A percentile compares a stretch with the other conserved stretches of the same genome.
Conservation (phyloP, 1,140 invertebrate species). For the Drosophila setifemur region DNA sequence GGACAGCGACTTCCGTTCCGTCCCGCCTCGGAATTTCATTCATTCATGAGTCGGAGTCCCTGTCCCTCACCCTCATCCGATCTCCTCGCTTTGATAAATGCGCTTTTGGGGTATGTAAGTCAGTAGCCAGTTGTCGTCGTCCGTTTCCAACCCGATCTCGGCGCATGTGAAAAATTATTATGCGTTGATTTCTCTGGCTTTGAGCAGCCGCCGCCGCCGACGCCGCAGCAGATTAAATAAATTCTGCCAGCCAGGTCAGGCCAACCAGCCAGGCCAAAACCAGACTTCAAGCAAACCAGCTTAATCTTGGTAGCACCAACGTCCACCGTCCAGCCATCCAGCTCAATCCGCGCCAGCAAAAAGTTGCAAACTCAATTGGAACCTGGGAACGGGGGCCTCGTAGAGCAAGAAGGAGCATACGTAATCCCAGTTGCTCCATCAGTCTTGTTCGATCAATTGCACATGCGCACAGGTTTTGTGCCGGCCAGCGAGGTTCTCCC, state of each 20-base stretch:
- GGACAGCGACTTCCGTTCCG: slow-evolving; percentile 55
- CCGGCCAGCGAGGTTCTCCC: slow-evolving; percentile 30
- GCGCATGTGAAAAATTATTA: slow-evolving; percentile 79
- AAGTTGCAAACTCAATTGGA: slow-evolving; percentile 81
- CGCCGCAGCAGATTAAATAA: slow-evolving; percentile 81
- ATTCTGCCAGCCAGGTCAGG: slow-evolving; percentile 56
- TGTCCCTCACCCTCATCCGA: no score
- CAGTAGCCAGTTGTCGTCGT: slow-evolving; percentile 70
- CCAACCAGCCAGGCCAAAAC: slow-evolving; percentile 8
- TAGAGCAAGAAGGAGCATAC: slow-evolving; percentile 26
- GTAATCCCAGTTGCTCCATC: slow-evolving; percentile 81
- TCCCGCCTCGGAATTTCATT: slow-evolving; percentile 53
- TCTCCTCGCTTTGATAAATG: slow-evolving; percentile 78
- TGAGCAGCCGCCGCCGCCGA: slow-evolving; percentile 64
- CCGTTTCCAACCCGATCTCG: slow-evolving; percentile 23
- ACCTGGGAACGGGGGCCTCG: slow-evolving; percentile 27
- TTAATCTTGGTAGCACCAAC: slow-evolving; percentile 61
- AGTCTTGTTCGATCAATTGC: slow-evolving; percentile 82
- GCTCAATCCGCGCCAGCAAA: slow-evolving; percentile 58
- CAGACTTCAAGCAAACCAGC: slow-evolving; percentile 33
- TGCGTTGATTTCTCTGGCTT: slow-evolving; percentile 64
- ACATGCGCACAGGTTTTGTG: slow-evolving; percentile 78
- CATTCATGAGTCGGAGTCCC: slow-evolving; percentile 43
- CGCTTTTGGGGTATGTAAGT: slow-evolving; percentile 79
- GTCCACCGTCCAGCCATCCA: slow-evolving; percentile 25